phyloP scores from a whole-genome alignment of 2,797 vertebrate genomes.

The Oophaga sylvatica region DNA sequence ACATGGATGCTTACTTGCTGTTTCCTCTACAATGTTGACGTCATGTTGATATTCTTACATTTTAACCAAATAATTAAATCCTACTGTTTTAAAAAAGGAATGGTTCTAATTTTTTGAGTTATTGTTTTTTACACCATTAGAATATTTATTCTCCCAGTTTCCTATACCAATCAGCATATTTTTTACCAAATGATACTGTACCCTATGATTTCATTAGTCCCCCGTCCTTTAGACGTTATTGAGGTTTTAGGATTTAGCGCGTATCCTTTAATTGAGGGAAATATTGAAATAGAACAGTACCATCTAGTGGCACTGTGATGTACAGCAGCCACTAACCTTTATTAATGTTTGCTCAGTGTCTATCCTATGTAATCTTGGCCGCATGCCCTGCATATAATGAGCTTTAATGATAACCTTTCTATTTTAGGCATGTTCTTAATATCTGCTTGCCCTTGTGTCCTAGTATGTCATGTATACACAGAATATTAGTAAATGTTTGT shows the following conservation, averaged over 20 bases:
- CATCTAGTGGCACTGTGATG: constrained; percentile 44
- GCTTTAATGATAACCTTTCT: constrained; percentile 16
- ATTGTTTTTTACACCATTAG: background rate
- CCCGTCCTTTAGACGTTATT: background rate
- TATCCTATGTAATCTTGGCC: background rate
- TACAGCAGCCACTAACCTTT: background rate
- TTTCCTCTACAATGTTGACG: background rate
- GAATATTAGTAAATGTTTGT: constrained; percentile 17
- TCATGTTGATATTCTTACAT: background rate
- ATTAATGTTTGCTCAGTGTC: background rate
- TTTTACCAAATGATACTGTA: constrained; percentile 7
- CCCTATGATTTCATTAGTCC: background rate
- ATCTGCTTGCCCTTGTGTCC: constrained; percentile 6
- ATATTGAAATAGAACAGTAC: constrained; percentile 42
- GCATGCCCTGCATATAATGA: background rate
- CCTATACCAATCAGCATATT: background rate
- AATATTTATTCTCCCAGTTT: background rate
- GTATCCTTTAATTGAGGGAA: background rate
- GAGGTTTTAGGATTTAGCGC: background rate
- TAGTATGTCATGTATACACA: constrained; percentile 16
- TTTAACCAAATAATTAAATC: background rate
- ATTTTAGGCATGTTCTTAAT: constrained; percentile 12
- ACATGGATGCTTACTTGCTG: background rate
- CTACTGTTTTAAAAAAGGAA: background rate
- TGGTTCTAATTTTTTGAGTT: background rate